These are phyloP conservation scores for Vombatus ursinus DNA, from an alignment of 2,113 vertebrate genomes.

Conservation along the genomic window DNA sequence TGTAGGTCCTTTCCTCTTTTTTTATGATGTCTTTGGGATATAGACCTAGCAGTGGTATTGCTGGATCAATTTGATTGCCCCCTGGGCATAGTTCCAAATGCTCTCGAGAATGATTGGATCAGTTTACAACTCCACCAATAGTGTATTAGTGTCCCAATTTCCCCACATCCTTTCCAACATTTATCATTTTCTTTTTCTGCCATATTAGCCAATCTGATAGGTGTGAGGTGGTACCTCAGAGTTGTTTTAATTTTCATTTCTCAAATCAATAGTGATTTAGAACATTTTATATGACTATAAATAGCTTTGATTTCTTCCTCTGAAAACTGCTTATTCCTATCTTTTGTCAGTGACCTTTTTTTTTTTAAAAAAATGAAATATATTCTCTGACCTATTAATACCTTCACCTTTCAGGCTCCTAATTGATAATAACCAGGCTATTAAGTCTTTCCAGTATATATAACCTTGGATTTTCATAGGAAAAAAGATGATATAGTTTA, in stretches of 20 bases:
- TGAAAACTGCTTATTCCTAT: neutral
- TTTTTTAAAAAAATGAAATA: neutral
- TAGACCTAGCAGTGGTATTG: neutral
- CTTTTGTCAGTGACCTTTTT: neutral
- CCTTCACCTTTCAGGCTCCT: neutral
- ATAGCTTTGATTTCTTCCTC: neutral
- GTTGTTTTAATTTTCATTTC: neutral
- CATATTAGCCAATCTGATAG: neutral
- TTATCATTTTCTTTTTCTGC: neutral
- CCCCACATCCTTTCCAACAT: neutral
- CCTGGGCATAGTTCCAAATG: neutral
- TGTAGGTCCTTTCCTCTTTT: neutral
- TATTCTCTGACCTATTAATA: neutral
- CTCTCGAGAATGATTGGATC: neutral
- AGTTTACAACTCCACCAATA: neutral
- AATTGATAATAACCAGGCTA: neutral
- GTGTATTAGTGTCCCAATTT: neutral
- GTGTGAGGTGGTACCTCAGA: neutral
- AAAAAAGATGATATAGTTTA: slow-evolving; percentile 77
- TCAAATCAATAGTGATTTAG: neutral
- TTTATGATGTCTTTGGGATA: neutral
- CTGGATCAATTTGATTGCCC: neutral
- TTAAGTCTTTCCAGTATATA: neutral
- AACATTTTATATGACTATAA: neutral
- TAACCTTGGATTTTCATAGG: slow-evolving; percentile 66